phyloP scores from a whole-genome alignment of 2,113 vertebrate genomes.

The Gymnobelideus leadbeateri region DNA sequence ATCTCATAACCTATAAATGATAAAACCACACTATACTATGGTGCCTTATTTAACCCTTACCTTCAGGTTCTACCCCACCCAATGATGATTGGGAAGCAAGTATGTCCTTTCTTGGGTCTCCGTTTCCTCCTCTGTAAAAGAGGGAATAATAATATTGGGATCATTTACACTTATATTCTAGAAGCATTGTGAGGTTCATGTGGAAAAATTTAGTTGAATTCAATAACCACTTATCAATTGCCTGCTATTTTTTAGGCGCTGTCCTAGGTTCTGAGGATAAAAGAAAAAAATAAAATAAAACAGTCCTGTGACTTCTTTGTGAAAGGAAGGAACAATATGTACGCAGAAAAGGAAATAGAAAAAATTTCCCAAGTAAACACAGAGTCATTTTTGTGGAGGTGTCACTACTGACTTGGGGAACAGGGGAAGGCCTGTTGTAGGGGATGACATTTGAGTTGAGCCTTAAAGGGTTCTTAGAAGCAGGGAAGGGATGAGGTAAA shows the following conservation, averaged over 20 bases:
- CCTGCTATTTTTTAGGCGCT: background rate
- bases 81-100: background rate
- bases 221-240: background rate
- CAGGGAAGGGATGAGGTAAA: background rate
- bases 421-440: background rate
- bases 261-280: background rate
- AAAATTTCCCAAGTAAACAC: background rate
- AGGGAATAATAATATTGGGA: background rate
- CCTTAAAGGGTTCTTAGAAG: background rate
- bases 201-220: background rate
- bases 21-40: background rate
- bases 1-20: background rate
- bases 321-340: background rate
- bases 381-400: background rate
- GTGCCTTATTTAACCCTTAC: background rate
- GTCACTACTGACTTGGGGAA: background rate
- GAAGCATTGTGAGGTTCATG: background rate
- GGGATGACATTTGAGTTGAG: background rate
- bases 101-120: background rate
- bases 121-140: background rate
- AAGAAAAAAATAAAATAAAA: background rate
- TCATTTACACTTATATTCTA: background rate
- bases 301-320: background rate
- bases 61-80: background rate
- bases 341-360: background rate